A percentile compares a stretch with the other conserved stretches of the same genome.
phyloP scores from a whole-genome alignment of 2,113 vertebrate species.

The Phainopepla nitens region DNA sequence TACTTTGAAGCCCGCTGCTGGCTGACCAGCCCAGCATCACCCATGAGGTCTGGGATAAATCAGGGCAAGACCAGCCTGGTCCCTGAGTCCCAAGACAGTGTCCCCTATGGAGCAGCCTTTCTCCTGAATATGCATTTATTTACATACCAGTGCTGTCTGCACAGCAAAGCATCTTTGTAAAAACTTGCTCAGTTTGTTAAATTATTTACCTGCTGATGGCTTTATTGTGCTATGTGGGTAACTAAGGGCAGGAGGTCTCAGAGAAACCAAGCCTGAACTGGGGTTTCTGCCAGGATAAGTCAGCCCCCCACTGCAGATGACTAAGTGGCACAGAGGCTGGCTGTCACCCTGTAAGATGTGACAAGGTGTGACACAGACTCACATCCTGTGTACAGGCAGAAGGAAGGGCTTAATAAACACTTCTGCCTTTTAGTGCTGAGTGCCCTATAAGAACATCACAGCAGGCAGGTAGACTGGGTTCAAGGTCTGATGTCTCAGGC shows the following conservation, averaged over 20 bases:
- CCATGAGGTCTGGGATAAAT: neutral
- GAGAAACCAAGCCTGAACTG: neutral
- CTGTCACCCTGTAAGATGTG: neutral
- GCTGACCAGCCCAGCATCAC: neutral
- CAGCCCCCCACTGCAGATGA: neutral
- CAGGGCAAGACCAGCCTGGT: neutral
- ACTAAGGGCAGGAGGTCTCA: neutral
- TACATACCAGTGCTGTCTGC: neutral
- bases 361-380: neutral
- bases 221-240: neutral
- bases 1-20: neutral
- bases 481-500: neutral
- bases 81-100: neutral
- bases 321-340: neutral
- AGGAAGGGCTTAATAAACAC: neutral
- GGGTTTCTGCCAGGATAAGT: neutral
- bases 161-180: neutral
- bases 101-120: neutral
- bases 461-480: neutral
- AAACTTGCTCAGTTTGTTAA: neutral
- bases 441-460: neutral
- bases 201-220: neutral
- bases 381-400: neutral
- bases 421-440: neutral
- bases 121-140: neutral